phyloP scores from a whole-genome alignment of 1,140 invertebrate genomes.

The Pachypeltis micranthus region DNA sequence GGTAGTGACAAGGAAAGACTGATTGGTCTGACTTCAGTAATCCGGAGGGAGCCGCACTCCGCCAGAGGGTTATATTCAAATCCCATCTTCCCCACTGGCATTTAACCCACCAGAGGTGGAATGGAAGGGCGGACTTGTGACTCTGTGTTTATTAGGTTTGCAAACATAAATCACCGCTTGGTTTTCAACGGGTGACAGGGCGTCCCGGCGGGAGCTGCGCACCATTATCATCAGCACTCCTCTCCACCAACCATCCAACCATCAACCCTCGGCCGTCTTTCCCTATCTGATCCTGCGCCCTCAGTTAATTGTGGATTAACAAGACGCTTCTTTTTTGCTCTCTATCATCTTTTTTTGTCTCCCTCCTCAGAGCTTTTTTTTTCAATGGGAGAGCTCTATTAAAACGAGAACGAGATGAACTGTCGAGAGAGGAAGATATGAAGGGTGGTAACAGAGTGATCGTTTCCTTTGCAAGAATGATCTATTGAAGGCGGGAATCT shows the following conservation, averaged over 20 bases:
- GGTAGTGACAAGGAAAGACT: constrained; percentile 2
- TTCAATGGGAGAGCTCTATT: too few species aligned
- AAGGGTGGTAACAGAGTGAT: too few species aligned
- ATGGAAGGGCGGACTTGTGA: not conserved
- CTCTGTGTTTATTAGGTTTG: constrained; percentile 14
- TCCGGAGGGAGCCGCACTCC: not conserved
- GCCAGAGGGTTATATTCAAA: constrained; percentile 10
- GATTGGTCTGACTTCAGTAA: not conserved
- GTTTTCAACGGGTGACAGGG: constrained; percentile 12
- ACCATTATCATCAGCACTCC: constrained; percentile 1
- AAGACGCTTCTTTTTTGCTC: not conserved
- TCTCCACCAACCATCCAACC: not conserved
- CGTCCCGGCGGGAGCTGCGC: not conserved
- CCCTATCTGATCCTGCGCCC: not conserved
- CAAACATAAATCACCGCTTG: constrained; percentile 16
- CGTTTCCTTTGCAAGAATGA: too few species aligned
- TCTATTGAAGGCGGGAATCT: too few species aligned
- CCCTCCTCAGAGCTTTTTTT: too few species aligned
- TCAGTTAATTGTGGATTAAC: constrained; percentile 6
- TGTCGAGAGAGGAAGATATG: too few species aligned
- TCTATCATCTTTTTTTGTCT: too few species aligned
- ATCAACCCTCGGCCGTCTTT: too few species aligned
- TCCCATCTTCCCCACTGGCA: constrained; percentile 11
- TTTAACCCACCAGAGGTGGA: not conserved
- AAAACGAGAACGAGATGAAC: too few species aligned